Base-by-base conservation (phyloP, 2,797 vertebrate species). In the Sphenopsis melanotis region DNA sequence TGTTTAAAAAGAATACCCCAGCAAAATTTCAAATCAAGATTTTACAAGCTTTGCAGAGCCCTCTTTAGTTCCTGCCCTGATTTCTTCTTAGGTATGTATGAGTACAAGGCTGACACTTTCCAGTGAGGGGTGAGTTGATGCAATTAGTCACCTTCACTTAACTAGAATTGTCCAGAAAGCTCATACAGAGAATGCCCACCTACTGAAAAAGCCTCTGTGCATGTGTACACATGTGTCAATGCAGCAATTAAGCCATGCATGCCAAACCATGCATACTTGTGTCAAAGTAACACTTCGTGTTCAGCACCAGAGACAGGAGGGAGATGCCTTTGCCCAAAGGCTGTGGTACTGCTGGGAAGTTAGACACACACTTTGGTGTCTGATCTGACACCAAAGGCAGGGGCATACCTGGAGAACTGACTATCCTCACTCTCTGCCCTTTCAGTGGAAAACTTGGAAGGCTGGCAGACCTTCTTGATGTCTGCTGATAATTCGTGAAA, bases 101-200 rank as follows among this genome's bases (percentile, higher is more conserved):
- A 89, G 29, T 57, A 52, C 49, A 22, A 17, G 41, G 39, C 49
- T 83, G 37, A 36, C 41, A 59, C 63, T 94, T 87, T 83, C 41
- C 91, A 83, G 53, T 74, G 63, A 76, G 70, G 41, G 16, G 37
- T 46, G 66, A 60, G 18, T 3, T 57, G 59, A 57, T 82, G 55
- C 80, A 65, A 70, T 90, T 92, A 95, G 85, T 93, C 91, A 95
- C 44, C 13, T 79, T 84, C 63, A 52, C 52, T 44, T 76, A 89
- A 79, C 29, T 41, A 46, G 89, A 92, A 90, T 3, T 81, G 46
- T 53, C n/a, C 26, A 46, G n/a, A 83, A 91, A 87, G 34, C 39
- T 95, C 86, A 63, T 29, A 52, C 32, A 82, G 47, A 89, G 59
- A 89, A 70, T 16, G 5, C 27, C 76, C 20, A 42, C 64, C 69